A percentile compares a stretch with the other conserved stretches of the same genome.
These are phyloP conservation scores for Macrostomum cliftonense DNA, from an alignment of 2,888 invertebrate species.

Conservation along the genomic window DNA sequence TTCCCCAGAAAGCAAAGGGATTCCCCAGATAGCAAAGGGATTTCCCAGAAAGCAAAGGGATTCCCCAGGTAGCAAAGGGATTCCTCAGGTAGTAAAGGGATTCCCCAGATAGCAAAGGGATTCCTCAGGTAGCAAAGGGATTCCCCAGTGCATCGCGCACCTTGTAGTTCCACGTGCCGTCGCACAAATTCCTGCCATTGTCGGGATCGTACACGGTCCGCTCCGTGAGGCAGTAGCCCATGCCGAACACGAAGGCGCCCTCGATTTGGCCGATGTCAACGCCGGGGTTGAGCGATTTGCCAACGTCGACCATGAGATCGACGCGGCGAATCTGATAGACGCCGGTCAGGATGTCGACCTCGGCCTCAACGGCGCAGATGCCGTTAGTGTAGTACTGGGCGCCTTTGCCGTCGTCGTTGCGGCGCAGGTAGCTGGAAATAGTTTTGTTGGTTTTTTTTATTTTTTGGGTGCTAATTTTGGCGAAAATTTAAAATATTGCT, in stretches of 20 bases:
- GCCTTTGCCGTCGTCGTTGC: not conserved
- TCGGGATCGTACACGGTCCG: slow-evolving; percentile 63
- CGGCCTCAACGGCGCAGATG: slow-evolving; percentile 65
- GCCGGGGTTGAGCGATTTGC: slow-evolving; percentile 79
- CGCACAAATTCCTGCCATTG: not conserved
- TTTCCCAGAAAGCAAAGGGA: too few relatives aligned
- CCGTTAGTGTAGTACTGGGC: slow-evolving; percentile 65
- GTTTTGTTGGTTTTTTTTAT: not conserved
- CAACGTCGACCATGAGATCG: slow-evolving; percentile 90
- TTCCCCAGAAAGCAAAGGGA: too few relatives aligned
- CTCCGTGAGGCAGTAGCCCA: slow-evolving; percentile 73
- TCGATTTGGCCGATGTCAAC: slow-evolving; percentile 91
- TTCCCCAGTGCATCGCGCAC: too few relatives aligned
- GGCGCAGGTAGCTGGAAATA: not conserved
- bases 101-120: too few relatives aligned
- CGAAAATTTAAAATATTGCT: too few relatives aligned
- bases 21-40: too few relatives aligned
- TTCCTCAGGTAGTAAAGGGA: too few relatives aligned
- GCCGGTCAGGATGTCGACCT: slow-evolving; percentile 78
- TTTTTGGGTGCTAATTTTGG: too few relatives aligned
- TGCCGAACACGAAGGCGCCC: slow-evolving; percentile 70
- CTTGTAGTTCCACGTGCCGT: slow-evolving; percentile 47
- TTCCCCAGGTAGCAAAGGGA: too few relatives aligned
- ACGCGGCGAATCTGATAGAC: slow-evolving; percentile 71
- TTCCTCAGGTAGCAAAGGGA: not conserved